phyloP scores from a whole-genome alignment of 2,888 invertebrate species.

The Operophtera brumata region DNA sequence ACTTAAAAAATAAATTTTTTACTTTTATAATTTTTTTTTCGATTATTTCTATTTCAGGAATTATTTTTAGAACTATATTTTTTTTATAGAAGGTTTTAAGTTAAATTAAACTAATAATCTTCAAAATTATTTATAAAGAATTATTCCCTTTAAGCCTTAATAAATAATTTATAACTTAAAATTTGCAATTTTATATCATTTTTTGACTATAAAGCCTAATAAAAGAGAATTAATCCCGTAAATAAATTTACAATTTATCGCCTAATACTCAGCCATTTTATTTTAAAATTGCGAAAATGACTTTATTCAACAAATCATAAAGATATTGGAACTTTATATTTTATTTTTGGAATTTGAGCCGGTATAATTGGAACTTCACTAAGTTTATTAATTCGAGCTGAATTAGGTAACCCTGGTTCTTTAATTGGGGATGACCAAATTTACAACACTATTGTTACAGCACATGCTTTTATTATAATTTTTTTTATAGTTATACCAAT shows the following conservation, averaged over 20 bases:
- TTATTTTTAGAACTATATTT: conserved; percentile 62
- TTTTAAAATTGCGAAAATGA: conserved; percentile 82
- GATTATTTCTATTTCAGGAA: conserved; percentile 50
- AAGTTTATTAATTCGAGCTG: conserved; percentile 86
- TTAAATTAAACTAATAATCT: conserved; percentile 82
- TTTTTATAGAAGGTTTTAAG: conserved; percentile 77
- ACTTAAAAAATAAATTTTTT: conserved; percentile 57
- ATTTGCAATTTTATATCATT: conserved; percentile 84
- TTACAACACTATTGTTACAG: conserved; percentile 89
- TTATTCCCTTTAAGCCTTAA: conserved; percentile 80
- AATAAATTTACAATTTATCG: conserved; percentile 85
- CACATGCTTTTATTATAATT: conserved; percentile 91
- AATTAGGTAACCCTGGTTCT: conserved; percentile 84
- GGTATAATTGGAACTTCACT: conserved; percentile 86
- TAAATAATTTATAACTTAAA: conserved; percentile 64
- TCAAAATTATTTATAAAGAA: conserved; percentile 82
- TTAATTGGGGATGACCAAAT: conserved; percentile 87
- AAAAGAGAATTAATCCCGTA: conserved; percentile 73
- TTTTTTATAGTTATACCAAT: conserved; percentile 88
- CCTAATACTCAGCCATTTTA: conserved; percentile 83
- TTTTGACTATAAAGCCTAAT: conserved; percentile 77
- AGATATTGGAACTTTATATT: conserved; percentile 88
- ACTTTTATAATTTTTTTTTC: conserved; percentile 48
- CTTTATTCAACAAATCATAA: conserved; percentile 87
- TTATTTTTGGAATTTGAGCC: conserved; percentile 84